Percentiles rank a stretch among this genome's conserved stretches.
Evolutionary conservation across 2,888 invertebrate genomes (phyloP).

Genomic region (Coenonympha arcania): DNA sequence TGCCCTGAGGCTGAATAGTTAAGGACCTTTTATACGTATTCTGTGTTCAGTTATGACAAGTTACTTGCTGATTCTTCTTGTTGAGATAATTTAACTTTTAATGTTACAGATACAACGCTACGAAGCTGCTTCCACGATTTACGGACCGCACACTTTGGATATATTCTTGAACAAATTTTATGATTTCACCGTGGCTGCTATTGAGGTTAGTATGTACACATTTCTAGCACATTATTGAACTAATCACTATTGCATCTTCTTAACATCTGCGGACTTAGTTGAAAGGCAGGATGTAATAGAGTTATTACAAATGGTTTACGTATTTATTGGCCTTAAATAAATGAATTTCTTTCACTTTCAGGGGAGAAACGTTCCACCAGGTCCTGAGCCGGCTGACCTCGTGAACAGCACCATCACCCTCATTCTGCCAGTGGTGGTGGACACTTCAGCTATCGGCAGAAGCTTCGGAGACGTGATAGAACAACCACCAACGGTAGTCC

Average conservation of each 20-base stretch:
- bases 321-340: too few species aligned
- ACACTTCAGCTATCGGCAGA: constrained; percentile 77
- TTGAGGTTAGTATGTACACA: constrained; percentile 62
- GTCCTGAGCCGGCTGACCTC: constrained; percentile 82
- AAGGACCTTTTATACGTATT: too few species aligned
- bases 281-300: too few species aligned
- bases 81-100: not conserved
- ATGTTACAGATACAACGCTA: constrained; percentile 82
- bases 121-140: constrained; percentile 90
- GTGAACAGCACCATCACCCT: constrained; percentile 80
- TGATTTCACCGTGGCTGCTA: constrained; percentile 74
- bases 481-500: constrained; percentile 78
- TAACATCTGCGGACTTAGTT: too few species aligned
- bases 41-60: too few species aligned
- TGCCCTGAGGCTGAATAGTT: too few species aligned
- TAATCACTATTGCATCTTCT: too few species aligned
- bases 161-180: constrained; percentile 81
- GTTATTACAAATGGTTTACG: too few species aligned
- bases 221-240: not conserved
- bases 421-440: constrained; percentile 82
- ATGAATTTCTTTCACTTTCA: constrained; percentile 36
- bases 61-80: too few species aligned
- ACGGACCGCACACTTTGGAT: constrained; percentile 85
- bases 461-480: constrained; percentile 80
- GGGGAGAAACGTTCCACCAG: constrained; percentile 66